Percentiles rank a stretch among this genome's conserved stretches.
phyloP scores from a whole-genome alignment of 1,140 invertebrate genomes.

The Cyphomyrmex costatus region DNA sequence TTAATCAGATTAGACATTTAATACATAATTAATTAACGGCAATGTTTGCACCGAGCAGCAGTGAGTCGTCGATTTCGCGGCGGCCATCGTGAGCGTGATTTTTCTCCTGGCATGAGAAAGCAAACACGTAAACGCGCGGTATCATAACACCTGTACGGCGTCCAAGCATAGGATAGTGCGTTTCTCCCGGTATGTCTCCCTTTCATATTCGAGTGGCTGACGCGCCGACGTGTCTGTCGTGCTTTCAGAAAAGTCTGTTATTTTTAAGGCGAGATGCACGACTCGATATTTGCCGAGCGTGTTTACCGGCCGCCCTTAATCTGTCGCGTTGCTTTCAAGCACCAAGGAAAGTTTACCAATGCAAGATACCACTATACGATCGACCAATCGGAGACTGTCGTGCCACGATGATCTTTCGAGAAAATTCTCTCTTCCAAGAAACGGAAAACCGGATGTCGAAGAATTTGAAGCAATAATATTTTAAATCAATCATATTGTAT shows the following conservation, averaged over 20 bases:
- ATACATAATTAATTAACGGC: slow-evolving; percentile 50
- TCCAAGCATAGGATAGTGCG: slow-evolving; percentile 13
- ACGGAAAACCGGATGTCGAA: not conserved
- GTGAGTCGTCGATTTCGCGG: slow-evolving; percentile 68
- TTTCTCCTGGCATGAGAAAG: slow-evolving; percentile 63
- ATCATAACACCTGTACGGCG: slow-evolving; percentile 68
- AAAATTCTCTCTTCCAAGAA: slow-evolving; percentile 14
- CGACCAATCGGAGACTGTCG: slow-evolving; percentile 24
- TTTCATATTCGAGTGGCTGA: slow-evolving; percentile 70
- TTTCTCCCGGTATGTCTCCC: slow-evolving; percentile 61
- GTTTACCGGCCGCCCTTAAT: slow-evolving; percentile 74
- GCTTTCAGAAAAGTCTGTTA: slow-evolving; percentile 76
- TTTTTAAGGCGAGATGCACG: slow-evolving; percentile 65
- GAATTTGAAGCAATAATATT: not conserved
- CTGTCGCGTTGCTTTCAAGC: slow-evolving; percentile 59
- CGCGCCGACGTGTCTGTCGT: slow-evolving; percentile 59
- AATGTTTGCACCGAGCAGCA: not conserved
- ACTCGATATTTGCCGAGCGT: slow-evolving; percentile 74
- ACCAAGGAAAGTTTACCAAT: slow-evolving; percentile 49
- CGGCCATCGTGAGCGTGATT: slow-evolving; percentile 55
- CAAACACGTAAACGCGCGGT: slow-evolving; percentile 70
- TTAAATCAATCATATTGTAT: not conserved
- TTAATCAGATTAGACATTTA: not conserved
- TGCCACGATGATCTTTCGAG: not conserved
- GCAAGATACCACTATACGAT: slow-evolving; percentile 15